Conservation (phyloP, 1,140 invertebrate species). For the Drosophila novamexicana region DNA sequence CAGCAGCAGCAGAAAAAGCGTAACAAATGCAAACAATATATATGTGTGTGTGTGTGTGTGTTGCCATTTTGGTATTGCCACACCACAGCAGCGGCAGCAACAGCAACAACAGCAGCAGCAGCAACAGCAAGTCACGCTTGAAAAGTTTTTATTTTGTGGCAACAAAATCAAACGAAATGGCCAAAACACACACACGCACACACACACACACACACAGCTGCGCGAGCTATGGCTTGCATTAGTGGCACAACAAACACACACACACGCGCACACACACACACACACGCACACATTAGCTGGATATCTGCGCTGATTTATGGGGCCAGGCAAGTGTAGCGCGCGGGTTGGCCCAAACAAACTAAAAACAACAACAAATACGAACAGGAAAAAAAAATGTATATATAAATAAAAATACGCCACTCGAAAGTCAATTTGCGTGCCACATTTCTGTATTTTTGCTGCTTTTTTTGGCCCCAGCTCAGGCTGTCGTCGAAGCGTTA, state of each 20-base stretch:
- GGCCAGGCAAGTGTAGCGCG: conserved; percentile 22
- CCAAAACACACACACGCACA: conserved; percentile 40
- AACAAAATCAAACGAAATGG: conserved; percentile 79
- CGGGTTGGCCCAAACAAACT: not conserved
- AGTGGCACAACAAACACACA: conserved; percentile 44
- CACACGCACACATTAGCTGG: conserved; percentile 32
- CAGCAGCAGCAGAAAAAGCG: conserved; percentile 55
- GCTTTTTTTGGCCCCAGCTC: conserved; percentile 49
- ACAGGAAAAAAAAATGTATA: not conserved
- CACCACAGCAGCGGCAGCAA: conserved; percentile 48
- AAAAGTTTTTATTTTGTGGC: conserved; percentile 81
- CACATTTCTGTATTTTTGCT: conserved; percentile 45
- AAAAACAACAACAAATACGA: conserved; percentile 42
- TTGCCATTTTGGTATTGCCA: conserved; percentile 71
- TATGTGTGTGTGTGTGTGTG: conserved; percentile 30
- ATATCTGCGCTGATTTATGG: conserved; percentile 77
- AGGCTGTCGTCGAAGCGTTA: conserved; percentile 69
- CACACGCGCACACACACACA: conserved; percentile 30
- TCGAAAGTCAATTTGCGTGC: conserved; percentile 81
- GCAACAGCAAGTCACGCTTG: conserved; percentile 72
- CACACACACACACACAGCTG: conserved; percentile 36
- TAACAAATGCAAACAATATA: conserved; percentile 65
- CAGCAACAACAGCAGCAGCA: conserved; percentile 32
- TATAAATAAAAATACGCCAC: conserved; percentile 37
- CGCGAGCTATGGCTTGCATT: conserved; percentile 60